Evolutionary conservation across 2,888 invertebrate species (phyloP), one percentile per base, ranked within the genome.

Genomic region (Pegoplata infirma): DNA sequence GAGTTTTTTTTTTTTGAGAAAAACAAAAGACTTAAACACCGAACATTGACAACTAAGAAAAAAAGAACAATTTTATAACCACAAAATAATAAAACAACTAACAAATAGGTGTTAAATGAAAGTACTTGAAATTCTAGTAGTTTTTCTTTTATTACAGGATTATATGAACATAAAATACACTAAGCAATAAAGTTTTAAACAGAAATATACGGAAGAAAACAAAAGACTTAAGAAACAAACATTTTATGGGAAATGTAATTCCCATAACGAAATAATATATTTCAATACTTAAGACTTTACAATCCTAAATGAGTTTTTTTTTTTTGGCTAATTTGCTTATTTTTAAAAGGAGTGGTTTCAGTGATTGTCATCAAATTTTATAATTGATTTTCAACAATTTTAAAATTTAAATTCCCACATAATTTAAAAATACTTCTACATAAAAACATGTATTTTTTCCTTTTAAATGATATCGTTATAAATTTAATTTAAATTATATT

Each of bases 281-380:
- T 40, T 14, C 4, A 40, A 40, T 12, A 4, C 12, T 3, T n/a
- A 1, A n/a, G n/a, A n/a, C n/a, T 40, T n/a, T n/a, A 40, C 12
- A 40, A 40, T 32, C 36, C 12, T 4, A 40, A n/a, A n/a, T n/a
- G n/a, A n/a, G n/a, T n/a, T n/a, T n/a, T n/a, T n/a, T n/a, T n/a
- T n/a, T n/a, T n/a, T n/a, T n/a, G n/a, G n/a, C n/a, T n/a, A n/a
- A n/a, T n/a, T n/a, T n/a, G n/a, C n/a, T n/a, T n/a, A n/a, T n/a
- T n/a, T n/a, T n/a, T 14, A 23, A 51, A 78, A 47, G 73, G 78
- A 44, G 73, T 73, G 78, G 16, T 25, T 44, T 68, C 32, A 56
- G 55, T 67, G 47, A 51, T 73, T 79, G 75, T 73, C 79, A 79
- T 79, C 71, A 71, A n/a, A 63, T 75, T 49, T 75, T 71, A 61